Percentiles rank a stretch among this genome's conserved stretches.
These are phyloP conservation scores for Eidolon dupreanum DNA, from an alignment of 2,797 vertebrate genomes.

Conservation along the genomic window DNA sequence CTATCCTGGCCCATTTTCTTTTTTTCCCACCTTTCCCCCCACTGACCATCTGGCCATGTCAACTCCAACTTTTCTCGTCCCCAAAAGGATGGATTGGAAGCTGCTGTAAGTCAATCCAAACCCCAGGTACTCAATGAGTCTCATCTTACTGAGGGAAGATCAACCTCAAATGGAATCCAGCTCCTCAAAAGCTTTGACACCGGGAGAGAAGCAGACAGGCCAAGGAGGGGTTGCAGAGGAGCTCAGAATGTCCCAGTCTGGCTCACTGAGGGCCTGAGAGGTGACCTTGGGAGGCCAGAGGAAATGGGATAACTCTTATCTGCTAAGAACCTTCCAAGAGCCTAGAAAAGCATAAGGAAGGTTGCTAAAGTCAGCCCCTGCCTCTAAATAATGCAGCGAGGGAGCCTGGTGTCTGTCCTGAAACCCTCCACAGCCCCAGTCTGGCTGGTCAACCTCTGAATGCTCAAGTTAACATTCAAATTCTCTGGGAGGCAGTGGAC, in stretches of 20 bases:
- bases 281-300: no score
- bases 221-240: background rate
- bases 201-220: background rate
- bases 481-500: background rate
- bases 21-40: background rate
- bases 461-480: background rate
- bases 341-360: background rate
- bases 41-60: background rate
- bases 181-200: background rate
- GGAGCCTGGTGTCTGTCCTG: background rate
- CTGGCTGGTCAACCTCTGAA: background rate
- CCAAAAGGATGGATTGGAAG: background rate
- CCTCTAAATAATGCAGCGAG: background rate
- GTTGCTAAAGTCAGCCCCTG: background rate
- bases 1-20: background rate
- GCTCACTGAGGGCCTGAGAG: background rate
- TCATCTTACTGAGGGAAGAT: background rate
- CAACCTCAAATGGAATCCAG: background rate
- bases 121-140: accelerated
- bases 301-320: background rate
- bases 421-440: background rate
- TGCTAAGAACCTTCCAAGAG: background rate
- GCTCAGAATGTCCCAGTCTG: background rate
- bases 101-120: background rate
- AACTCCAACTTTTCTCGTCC: background rate